phyloP scores from a whole-genome alignment of 2,888 invertebrate species.

The Graphium colonna region DNA sequence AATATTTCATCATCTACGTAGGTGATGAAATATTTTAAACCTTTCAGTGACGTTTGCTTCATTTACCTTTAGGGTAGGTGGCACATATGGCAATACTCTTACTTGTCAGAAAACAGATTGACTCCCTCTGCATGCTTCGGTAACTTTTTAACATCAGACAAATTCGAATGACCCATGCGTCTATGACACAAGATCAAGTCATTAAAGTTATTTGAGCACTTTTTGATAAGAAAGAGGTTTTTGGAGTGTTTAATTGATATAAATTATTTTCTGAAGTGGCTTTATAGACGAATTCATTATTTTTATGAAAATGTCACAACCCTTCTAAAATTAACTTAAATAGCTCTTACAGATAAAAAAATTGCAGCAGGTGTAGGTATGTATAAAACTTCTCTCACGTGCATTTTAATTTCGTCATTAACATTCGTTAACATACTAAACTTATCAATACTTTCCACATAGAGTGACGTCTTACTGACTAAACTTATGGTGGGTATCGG shows the following conservation, averaged over 20 bases:
- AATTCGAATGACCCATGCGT: neutral
- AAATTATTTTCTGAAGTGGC: too few relatives aligned
- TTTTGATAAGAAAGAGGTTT: neutral
- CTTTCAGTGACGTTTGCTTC: too few relatives aligned
- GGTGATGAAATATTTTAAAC: too few relatives aligned
- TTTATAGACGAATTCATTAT: neutral
- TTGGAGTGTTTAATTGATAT: neutral
- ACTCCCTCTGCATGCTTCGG: neutral
- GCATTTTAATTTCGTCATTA: neutral
- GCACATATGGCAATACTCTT: too few relatives aligned
- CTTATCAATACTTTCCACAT: neutral
- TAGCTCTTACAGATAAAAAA: too few relatives aligned
- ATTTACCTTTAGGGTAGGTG: too few relatives aligned
- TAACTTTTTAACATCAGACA: neutral
- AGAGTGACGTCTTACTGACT: neutral
- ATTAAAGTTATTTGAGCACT: too few relatives aligned
- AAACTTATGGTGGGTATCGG: conserved; percentile 2
- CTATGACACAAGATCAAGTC: too few relatives aligned
- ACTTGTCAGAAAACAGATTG: neutral
- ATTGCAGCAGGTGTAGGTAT: too few relatives aligned
- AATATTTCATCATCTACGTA: too few relatives aligned
- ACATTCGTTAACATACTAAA: neutral
- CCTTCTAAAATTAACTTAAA: neutral
- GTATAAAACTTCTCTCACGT: too few relatives aligned
- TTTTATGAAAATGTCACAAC: too few relatives aligned